Conservation (phyloP, 1,140 invertebrate genomes). For the Plutomurus gul region DNA sequence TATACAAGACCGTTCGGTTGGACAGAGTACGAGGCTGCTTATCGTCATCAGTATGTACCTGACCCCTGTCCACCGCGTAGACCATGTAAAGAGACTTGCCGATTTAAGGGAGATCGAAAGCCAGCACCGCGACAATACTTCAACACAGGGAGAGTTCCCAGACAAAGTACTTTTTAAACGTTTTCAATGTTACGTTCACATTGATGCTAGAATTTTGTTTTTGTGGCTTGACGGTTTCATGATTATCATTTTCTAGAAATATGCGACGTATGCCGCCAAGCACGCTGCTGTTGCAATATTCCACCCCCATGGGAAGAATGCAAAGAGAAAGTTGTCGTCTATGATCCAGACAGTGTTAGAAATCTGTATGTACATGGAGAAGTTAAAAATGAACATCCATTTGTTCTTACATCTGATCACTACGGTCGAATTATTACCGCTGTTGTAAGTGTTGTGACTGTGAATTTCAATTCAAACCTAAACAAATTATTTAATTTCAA, state of each 20-base stretch:
- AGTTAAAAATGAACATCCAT: slow-evolving; percentile 51
- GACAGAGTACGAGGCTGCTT: slow-evolving; percentile 51
- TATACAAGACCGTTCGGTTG: slow-evolving; percentile 48
- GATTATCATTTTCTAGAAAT: not conserved
- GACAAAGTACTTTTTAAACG: not conserved
- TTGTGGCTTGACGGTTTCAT: too few species aligned
- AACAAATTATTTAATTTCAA: too few species aligned
- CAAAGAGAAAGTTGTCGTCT: slow-evolving; percentile 47
- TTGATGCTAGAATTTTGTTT: not conserved
- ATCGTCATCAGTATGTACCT: slow-evolving; percentile 47
- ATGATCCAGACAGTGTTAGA: slow-evolving; percentile 49
- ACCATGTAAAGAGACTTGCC: slow-evolving; percentile 39
- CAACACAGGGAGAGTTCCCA: slow-evolving; percentile 5
- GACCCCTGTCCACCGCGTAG: slow-evolving; percentile 30
- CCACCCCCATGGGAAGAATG: slow-evolving; percentile 47
- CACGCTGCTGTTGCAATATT: slow-evolving; percentile 40
- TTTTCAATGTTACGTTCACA: not conserved
- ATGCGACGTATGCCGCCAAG: slow-evolving; percentile 33
- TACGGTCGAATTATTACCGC: slow-evolving; percentile 36
- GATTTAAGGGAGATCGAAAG: slow-evolving; percentile 36
- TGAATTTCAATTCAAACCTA: too few species aligned
- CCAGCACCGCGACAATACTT: slow-evolving; percentile 37
- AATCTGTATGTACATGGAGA: slow-evolving; percentile 48
- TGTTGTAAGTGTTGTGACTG: slow-evolving; percentile 32
- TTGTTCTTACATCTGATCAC: slow-evolving; percentile 34